Evolutionary conservation across 2,113 vertebrate genomes (phyloP), one percentile per base, ranked within the genome.

Genomic region (Synodontis membranacea): DNA sequence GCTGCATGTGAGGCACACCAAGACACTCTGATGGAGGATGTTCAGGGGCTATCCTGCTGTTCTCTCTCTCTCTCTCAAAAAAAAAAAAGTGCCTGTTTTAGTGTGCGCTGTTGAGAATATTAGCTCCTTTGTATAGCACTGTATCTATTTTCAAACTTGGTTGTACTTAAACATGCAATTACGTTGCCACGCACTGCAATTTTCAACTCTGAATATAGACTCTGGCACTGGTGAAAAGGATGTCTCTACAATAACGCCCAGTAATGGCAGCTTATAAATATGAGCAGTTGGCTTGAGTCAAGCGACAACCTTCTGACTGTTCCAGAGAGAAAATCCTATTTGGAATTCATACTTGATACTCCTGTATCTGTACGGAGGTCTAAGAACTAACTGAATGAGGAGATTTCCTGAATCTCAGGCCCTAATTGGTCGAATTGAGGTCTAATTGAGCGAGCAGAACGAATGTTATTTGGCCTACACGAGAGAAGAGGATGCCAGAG

Each of bases 201-300:
- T 78, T 66, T 7, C 44, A 79, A 52, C 75, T 34, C 80, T 86
- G 52, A 74, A 74, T 62, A 74, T 72, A 74, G 82, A 86, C 62
- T 23, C 62, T 23, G 6, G 46, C 28, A 66, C 34, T 23, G 48
- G 48, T 39, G 58, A 79, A 79, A 86, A 81, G 62, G 42, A 46
- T 60, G 54, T 54, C n/a, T 21, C 34, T 11, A 84, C 58, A 85
- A 64, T 79, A 78, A 79, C 46, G 60, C 54, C 56, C 44, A 82
- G 80, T 19, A 82, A 64, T 11, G 80, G 14, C 54, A 50, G 54
- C 44, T 46, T 80, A 68, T 66, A 66, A 66, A 86, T 28, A 23
- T 12, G 23, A 54, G 23, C 62, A 54, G 19, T 80, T 23, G 19
- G 50, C 19, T 42, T n/a, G 15, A 60, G 44, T 80, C 31, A 17